Evolutionary conservation across 2,113 vertebrate genomes (phyloP).

Genomic region (Accipiter cooperii): DNA sequence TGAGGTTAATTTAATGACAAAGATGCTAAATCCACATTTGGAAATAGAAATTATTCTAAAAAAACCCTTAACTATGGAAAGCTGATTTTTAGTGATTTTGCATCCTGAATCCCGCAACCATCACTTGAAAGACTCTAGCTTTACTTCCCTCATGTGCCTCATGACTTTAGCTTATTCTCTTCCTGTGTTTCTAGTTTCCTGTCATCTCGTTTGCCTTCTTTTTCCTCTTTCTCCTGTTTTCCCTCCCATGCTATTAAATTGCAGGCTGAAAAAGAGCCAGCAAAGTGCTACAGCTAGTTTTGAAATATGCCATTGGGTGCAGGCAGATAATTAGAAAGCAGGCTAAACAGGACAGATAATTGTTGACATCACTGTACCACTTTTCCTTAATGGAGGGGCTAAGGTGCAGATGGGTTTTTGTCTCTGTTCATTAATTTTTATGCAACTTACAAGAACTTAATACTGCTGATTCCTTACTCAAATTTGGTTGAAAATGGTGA

Average conservation of each 20-base stretch:
- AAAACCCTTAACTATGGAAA: neutral
- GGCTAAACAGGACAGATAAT: neutral
- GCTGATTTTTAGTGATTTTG: neutral
- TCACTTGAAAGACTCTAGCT: neutral
- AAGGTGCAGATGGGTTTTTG: neutral
- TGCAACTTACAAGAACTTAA: neutral
- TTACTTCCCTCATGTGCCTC: neutral
- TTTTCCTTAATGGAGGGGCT: neutral
- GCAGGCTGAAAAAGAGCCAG: neutral
- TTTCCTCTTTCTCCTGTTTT: neutral
- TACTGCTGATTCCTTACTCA: neutral
- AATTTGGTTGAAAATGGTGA: neutral
- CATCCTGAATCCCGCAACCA: neutral
- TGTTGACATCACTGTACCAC: neutral
- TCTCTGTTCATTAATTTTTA: neutral
- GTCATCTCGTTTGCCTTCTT: neutral
- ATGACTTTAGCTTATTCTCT: neutral
- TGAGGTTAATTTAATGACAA: neutral
- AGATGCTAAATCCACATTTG: neutral
- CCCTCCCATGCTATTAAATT: neutral
- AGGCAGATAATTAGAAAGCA: neutral
- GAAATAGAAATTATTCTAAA: neutral
- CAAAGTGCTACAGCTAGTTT: neutral
- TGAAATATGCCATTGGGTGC: neutral
- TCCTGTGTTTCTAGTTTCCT: neutral